Conservation (phyloP, 2,797 vertebrate genomes). For the Morus bassanus region DNA sequence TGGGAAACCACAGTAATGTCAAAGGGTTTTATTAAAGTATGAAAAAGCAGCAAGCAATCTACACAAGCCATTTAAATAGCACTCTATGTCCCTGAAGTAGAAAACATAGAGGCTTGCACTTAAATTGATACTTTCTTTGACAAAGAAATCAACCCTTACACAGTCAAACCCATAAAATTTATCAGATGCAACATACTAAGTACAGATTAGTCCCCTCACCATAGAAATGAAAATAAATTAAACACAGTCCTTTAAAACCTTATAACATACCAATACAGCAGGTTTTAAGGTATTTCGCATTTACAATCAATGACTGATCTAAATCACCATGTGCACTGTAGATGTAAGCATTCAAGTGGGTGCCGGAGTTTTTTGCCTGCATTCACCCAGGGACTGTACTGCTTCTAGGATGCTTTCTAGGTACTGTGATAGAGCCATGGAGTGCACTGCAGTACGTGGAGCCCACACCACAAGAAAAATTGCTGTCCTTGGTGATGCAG, state of each 20-base stretch:
- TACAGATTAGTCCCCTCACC: neutral
- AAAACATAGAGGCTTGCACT: neutral
- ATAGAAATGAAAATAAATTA: neutral
- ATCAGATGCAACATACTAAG: neutral
- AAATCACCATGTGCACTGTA: neutral
- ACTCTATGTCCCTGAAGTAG: neutral
- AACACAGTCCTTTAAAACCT: neutral
- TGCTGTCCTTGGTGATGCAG: neutral
- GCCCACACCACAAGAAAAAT: neutral
- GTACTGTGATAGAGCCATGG: neutral
- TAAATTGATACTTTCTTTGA: neutral
- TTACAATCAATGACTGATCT: neutral
- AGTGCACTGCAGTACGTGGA: neutral
- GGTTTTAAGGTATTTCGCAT: neutral
- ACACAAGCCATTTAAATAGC: slow-evolving; percentile 12
- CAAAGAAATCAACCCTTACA: neutral
- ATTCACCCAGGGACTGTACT: neutral
- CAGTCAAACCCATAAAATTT: neutral
- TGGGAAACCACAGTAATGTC: neutral
- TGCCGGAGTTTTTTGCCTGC: neutral
- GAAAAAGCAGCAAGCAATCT: slow-evolving; percentile 38
- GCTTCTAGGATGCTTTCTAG: neutral
- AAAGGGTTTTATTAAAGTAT: slow-evolving; percentile 44
- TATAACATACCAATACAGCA: neutral
- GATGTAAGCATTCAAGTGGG: neutral